phyloP scores from a whole-genome alignment of 2,888 invertebrate species.

The Tipula unca region DNA sequence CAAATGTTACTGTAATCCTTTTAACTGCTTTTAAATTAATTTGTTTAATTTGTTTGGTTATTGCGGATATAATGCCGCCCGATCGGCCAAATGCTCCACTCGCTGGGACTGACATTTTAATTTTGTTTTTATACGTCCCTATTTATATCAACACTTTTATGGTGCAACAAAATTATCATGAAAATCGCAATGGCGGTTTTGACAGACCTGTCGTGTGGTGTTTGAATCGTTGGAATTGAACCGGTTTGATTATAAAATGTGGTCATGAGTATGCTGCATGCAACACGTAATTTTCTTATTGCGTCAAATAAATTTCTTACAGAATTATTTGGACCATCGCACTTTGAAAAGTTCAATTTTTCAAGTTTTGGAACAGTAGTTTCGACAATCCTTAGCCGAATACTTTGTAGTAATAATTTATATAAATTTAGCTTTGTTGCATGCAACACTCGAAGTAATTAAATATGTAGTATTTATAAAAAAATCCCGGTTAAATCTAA shows the following conservation, averaged over 20 bases:
- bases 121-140: background rate
- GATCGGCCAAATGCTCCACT: conserved; percentile 60
- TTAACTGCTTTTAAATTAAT: conserved; percentile 73
- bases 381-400: background rate
- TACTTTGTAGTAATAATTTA: background rate
- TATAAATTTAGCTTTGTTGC: background rate
- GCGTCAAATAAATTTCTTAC: background rate
- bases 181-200: background rate
- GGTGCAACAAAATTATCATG: background rate
- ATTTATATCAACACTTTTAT: background rate
- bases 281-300: background rate
- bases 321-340: background rate
- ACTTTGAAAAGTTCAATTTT: background rate
- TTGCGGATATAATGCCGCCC: conserved; percentile 61
- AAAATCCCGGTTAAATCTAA: background rate
- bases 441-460: background rate
- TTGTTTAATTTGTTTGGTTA: conserved; percentile 58
- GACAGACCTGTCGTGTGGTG: background rate
- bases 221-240: background rate
- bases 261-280: background rate
- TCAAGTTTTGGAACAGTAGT: no score
- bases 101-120: conserved; percentile 63
- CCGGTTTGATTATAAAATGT: background rate
- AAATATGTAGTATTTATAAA: background rate
- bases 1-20: conserved; percentile 68